Evolutionary conservation across 2,113 vertebrate genomes (phyloP), one percentile per base, ranked within the genome.

Genomic region (Otocyon megalotis): DNA sequence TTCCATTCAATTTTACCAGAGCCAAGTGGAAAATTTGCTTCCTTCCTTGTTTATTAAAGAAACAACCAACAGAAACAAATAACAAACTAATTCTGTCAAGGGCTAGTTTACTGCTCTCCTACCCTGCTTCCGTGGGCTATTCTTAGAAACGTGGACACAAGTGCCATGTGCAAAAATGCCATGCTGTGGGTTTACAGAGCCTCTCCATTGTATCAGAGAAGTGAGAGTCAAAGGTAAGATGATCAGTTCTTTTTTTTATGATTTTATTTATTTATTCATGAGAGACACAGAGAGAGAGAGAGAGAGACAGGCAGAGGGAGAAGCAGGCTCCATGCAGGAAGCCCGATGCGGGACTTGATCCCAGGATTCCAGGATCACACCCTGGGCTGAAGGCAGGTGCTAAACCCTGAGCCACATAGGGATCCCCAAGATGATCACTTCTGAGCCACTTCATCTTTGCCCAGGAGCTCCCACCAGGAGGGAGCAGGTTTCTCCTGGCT

Each of bases 101-200:
- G 35, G 16, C 15, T 24, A 37, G 53, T 67, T 67, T 3, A 7
- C 50, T 6, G 10, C 32, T 54, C 15, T 69, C 50, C 26, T 37
- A 35, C 50, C 56, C 22, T 53, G 19, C 54, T 83, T n/a, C 86
- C 67, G 28, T 5, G 80, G 96, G 63, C 69, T 89, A 48, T 90
- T 71, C 80, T 91, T 72, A 60, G 84, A 97, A 93, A 95, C 2
- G 9, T 0, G 12, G n/a, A 37, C 54, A 1, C 3, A 26, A 20
- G 22, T 0, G 20, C 48, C 76, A 74, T 3, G 0, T 88, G 80
- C 28, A 60, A 84, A 86, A 63, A 9, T 14, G 19, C 74, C 43
- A 56, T 0, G 1, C 26, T 2, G 28, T 0, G 12, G 72, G 54
- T 3, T 56, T 43, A 16, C 0, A 0, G 8, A 24, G 69, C 19